These are phyloP conservation scores for Martes martes DNA, from an alignment of 2,113 vertebrate genomes.

Conservation along the genomic window DNA sequence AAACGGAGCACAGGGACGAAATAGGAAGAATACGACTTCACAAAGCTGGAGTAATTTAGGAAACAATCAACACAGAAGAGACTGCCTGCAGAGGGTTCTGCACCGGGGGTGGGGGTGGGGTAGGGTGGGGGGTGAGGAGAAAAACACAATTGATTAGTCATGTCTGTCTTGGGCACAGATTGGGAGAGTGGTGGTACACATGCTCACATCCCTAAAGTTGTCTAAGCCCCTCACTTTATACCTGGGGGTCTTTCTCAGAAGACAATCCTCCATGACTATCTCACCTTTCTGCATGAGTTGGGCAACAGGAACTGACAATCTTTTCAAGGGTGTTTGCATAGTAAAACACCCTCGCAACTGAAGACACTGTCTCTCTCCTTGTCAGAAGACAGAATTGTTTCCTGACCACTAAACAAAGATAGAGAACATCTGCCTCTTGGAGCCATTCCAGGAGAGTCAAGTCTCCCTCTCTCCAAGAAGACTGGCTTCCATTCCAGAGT, in stretches of 20 bases:
- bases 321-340: not conserved
- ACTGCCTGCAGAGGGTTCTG: not conserved
- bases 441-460: not conserved
- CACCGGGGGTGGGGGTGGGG: not conserved
- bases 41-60: not conserved
- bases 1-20: not conserved
- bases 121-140: too few relatives aligned
- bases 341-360: not conserved
- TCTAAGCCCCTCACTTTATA: not conserved
- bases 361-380: not conserved
- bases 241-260: not conserved
- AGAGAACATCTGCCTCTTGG: not conserved
- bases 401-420: not conserved
- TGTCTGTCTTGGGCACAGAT: not conserved
- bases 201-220: fast-evolving
- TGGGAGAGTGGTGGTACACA: not conserved
- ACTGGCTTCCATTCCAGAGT: not conserved
- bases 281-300: not conserved
- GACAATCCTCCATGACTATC: not conserved
- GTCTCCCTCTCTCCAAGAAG: not conserved
- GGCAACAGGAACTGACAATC: not conserved
- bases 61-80: not conserved
- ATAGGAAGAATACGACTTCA: not conserved
- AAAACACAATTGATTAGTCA: not conserved
- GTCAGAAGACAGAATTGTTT: not conserved